phyloP scores from a whole-genome alignment of 2,797 vertebrate genomes.

The Hybognathus amarus region DNA sequence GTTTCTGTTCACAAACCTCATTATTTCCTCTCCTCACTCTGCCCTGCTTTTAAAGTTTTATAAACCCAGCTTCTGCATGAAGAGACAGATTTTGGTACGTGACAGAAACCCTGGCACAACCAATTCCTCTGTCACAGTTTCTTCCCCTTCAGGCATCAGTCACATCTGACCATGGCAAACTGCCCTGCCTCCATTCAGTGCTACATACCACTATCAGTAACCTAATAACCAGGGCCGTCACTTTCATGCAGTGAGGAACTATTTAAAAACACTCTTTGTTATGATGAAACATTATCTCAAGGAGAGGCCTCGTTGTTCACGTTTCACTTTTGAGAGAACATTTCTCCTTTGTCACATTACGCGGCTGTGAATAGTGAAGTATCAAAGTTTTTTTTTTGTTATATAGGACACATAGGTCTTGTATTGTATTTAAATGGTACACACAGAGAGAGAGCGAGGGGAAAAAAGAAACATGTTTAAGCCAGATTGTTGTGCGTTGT shows the following conservation, averaged over 20 bases:
- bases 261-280: conserved; percentile 45
- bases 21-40: conserved; percentile 2
- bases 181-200: conserved; percentile 42
- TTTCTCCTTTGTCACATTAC: conserved; percentile 17
- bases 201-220: conserved; percentile 46
- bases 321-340: conserved; percentile 5
- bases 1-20: conserved; percentile 16
- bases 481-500: conserved; percentile 21
- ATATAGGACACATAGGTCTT: background rate
- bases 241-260: conserved; percentile 45
- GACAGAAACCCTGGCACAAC: conserved; percentile 10
- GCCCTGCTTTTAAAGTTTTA: conserved; percentile 7
- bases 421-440: conserved; percentile 18
- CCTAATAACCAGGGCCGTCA: conserved; percentile 48
- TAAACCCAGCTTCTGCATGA: background rate
- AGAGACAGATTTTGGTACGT: background rate
- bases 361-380: background rate
- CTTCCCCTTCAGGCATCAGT: conserved; percentile 45
- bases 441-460: background rate
- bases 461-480: background rate
- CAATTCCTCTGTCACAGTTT: conserved; percentile 22
- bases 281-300: conserved; percentile 53
- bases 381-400: conserved; percentile 5
- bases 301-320: conserved; percentile 26
- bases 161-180: conserved; percentile 15